Evolutionary conservation across 2,888 invertebrate genomes (phyloP), one percentile per base, ranked within the genome.

Genomic region (Pteria penguin): DNA sequence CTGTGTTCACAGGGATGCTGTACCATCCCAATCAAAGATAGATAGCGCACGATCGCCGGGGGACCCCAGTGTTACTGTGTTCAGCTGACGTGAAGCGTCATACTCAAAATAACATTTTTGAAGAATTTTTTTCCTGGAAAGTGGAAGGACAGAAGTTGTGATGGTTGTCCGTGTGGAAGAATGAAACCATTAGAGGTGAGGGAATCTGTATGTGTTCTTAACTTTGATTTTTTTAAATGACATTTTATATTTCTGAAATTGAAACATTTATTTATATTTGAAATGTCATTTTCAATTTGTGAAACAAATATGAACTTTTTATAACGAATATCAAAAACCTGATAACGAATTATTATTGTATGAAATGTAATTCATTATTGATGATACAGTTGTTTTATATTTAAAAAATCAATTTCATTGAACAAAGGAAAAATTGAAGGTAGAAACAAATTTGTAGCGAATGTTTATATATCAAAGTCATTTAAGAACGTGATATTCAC

Each of bases 181-280:
- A 82, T 82, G 82, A 82, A 82, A 75, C 82, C 82, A 60, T 73
- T 82, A 55, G 82, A 82, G 82, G 82, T 82, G 80, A 76, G 75
- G 75, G 29, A 65, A 26, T 58, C 29, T 67, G 69, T 11, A 26
- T 70, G 36, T 33, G 26, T n/a, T 63, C 31, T 63, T 62, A 11
- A 33, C 33, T 8, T 63, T 63, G 63, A 33, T 33, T 63, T 33
- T 22, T 63, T n/a, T n/a, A n/a, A n/a, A n/a, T n/a, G n/a, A n/a
- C n/a, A n/a, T n/a, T n/a, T n/a, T n/a, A n/a, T n/a, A n/a, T n/a
- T n/a, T n/a, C n/a, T n/a, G n/a, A n/a, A n/a, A n/a, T n/a, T n/a
- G n/a, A n/a, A n/a, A n/a, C n/a, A n/a, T 22, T 26, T 26, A 26
- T 32, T 36, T 27, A n/a, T 2, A 36, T 29, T 14, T 18, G 45